Base-by-base conservation (phyloP, 1,140 invertebrate species). In the Coenobita brevimanus region DNA sequence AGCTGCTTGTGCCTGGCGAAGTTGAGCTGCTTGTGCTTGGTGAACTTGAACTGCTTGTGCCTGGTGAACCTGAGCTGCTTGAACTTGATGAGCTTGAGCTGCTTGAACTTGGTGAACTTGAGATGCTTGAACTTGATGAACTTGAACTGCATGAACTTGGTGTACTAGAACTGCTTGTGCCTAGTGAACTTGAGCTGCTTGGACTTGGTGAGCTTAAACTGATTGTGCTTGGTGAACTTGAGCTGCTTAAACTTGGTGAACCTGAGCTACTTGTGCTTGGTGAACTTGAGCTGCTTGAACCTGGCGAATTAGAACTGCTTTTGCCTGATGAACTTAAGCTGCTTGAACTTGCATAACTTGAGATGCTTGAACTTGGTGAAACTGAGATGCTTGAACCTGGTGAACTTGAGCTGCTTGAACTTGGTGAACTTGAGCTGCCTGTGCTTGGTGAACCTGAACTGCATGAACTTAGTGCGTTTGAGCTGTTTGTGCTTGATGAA, bases 41-140 rank as follows among this genome's bases (percentile, higher is more conserved):
- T n/a, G 4, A 62, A 62, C 1, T 1, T 57, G 54, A 2, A 17
- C 33, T 27, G 2, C 8, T 30, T 8, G 33, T 30, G 24, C 17
- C 21, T 24, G 69, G 17, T 27, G 69, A 38, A 75, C 27, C 27
- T 38, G 1, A 8, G n/a, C 1, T 75, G 71, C 6, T 75, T 75
- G 71, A 27, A 33, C 38, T 75, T 27, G 71, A 0, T 30, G 69
- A 2, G 27, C 57, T 62, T 62, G n/a, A 4, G 33, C 69, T 27
- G 33, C 2, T 17, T 4, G 8, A 4, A 27, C 24, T 38, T 17
- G 69, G 36, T 17, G n/a, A 73, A 73, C 69, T 73, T 13, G 6
- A 13, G 71, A 24, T 24, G n/a, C 73, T 76, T 41, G 73, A 76
- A 76, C 73, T 69, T 76, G 73, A 6, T 38, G 4, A 38, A 43